Evolutionary conservation across 2,888 invertebrate species (phyloP).

Genomic region (Agrochola lychnidis): DNA sequence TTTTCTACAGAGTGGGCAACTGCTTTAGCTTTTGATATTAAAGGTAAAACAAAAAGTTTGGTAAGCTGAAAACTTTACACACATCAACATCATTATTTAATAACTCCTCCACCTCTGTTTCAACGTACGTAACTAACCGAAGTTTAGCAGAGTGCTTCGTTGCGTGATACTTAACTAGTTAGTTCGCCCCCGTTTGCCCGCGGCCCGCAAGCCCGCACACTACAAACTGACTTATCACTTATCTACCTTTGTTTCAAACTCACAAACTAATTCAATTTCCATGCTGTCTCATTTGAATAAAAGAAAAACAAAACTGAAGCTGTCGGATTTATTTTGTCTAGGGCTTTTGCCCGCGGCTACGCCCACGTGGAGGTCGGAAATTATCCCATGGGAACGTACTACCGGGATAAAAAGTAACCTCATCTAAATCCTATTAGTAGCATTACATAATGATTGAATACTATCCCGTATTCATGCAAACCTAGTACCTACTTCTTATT

Average conservation of each 20-base stretch:
- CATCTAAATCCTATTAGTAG: too few relatives aligned
- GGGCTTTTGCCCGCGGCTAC: not conserved
- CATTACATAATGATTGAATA: too few relatives aligned
- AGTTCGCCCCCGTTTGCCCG: conserved; percentile 39
- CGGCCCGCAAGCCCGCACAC: conserved; percentile 11
- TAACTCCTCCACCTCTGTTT: conserved; percentile 12
- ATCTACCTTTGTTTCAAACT: conserved; percentile 52
- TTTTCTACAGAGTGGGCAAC: not conserved
- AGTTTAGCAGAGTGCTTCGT: conserved; percentile 44
- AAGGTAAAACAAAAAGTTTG: not conserved
- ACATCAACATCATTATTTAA: conserved; percentile 10
- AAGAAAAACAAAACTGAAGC: conserved; percentile 16
- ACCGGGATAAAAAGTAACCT: not conserved
- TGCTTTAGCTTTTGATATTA: too few relatives aligned
- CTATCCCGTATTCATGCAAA: too few relatives aligned
- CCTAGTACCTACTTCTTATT: too few relatives aligned
- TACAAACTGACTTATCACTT: conserved; percentile 44
- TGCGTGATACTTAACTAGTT: conserved; percentile 52
- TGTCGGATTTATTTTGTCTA: conserved; percentile 3
- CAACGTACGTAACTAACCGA: conserved; percentile 19
- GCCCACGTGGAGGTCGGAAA: too few relatives aligned
- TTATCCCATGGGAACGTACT: too few relatives aligned
- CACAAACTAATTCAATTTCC: conserved; percentile 52
- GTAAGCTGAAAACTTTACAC: conserved; percentile 24
- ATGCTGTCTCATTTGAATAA: conserved; percentile 30